phyloP scores from a whole-genome alignment of 2,797 vertebrate genomes.

The Lithobates pipiens region DNA sequence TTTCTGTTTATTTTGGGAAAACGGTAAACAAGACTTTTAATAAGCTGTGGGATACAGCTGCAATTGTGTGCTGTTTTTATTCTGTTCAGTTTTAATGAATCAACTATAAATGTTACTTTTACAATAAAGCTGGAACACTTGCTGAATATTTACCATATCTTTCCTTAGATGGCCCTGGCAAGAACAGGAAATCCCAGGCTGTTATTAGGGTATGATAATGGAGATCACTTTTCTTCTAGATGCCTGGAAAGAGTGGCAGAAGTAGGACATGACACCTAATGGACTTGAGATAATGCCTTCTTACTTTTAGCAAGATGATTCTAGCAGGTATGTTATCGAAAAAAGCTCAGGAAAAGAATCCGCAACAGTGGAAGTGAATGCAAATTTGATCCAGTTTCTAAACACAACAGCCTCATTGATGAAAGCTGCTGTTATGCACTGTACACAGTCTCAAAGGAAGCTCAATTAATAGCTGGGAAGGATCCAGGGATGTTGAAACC shows the following conservation, averaged over 20 bases:
- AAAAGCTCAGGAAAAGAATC: background rate
- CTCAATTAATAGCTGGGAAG: constrained; percentile 47
- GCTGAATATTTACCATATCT: background rate
- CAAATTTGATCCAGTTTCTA: constrained; percentile 54
- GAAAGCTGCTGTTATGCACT: constrained; percentile 24
- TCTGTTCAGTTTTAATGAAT: too few relatives aligned
- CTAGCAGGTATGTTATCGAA: constrained; percentile 31
- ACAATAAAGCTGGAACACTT: background rate
- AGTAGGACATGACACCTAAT: constrained; percentile 16
- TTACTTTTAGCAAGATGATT: constrained; percentile 20
- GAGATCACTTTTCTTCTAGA: constrained; percentile 23
- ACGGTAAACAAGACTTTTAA: too few relatives aligned
- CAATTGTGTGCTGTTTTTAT: too few relatives aligned
- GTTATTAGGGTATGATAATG: constrained; percentile 24
- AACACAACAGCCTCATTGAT: constrained; percentile 55
- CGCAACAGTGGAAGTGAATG: constrained; percentile 8
- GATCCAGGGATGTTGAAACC: constrained; percentile 41
- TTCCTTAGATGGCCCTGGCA: background rate
- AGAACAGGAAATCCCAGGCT: constrained; percentile 17
- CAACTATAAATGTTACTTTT: too few relatives aligned
- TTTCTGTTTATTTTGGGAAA: too few relatives aligned
- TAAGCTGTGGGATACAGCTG: too few relatives aligned
- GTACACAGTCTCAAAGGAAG: constrained; percentile 45
- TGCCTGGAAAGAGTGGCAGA: background rate
- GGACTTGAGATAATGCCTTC: constrained; percentile 13